These are phyloP conservation scores for Aphidius gifuensis DNA, from an alignment of 1,140 invertebrate genomes.

Conservation along the genomic window DNA sequence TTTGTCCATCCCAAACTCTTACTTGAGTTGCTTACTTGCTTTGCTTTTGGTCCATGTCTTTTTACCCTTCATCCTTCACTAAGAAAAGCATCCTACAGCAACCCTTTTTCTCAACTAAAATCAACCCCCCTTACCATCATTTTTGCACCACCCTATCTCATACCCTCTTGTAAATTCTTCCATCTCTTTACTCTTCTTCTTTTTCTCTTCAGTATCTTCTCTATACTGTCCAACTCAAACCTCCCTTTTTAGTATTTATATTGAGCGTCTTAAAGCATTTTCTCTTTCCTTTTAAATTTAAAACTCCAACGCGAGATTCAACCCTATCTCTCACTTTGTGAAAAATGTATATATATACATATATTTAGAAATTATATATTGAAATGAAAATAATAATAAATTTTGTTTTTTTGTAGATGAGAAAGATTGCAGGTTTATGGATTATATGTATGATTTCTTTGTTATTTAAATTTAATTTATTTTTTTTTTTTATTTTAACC, in stretches of 20 bases:
- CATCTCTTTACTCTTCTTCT: not conserved
- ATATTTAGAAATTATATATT: too few relatives aligned
- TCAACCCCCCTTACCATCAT: conserved; percentile 7
- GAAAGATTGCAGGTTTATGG: too few relatives aligned
- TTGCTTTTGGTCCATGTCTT: conserved; percentile 12
- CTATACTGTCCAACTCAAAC: conserved; percentile 3
- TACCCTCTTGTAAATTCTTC: not conserved
- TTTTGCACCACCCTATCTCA: conserved; percentile 1
- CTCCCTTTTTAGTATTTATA: conserved; percentile 54
- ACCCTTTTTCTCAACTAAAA: conserved; percentile 52
- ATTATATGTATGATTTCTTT: too few relatives aligned
- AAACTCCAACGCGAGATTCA: too few relatives aligned
- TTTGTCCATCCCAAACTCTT: too few relatives aligned
- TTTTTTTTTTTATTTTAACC: too few relatives aligned
- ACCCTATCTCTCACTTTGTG: too few relatives aligned
- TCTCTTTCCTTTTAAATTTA: conserved; percentile 12
- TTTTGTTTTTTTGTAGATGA: too few relatives aligned
- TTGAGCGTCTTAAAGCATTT: conserved; percentile 57
- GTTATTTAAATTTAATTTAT: too few relatives aligned
- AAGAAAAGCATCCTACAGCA: conserved; percentile 36
- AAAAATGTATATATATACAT: too few relatives aligned
- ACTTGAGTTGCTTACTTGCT: conserved; percentile 8
- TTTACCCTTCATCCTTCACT: conserved; percentile 9
- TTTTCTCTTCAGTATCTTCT: conserved; percentile 14
- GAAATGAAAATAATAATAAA: too few relatives aligned